Conservation (phyloP, 1,140 invertebrate genomes). For the Pinna nobilis region DNA sequence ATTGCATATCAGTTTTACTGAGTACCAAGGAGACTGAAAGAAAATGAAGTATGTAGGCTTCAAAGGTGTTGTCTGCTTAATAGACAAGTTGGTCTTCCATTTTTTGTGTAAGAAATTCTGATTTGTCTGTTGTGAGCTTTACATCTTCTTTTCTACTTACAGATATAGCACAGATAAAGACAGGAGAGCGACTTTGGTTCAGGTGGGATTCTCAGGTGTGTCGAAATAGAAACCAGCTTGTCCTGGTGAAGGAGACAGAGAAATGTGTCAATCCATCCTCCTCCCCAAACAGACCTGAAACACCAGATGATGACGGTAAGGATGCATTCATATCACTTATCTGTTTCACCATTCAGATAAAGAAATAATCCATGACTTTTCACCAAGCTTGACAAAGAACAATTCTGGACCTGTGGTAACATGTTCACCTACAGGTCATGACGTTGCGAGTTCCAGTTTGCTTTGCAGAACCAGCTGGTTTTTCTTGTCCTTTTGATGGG, state of each 20-base stretch:
- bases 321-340: not conserved
- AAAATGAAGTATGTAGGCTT: too few relatives aligned
- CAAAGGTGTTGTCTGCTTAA: not conserved
- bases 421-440: too few relatives aligned
- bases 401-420: too few relatives aligned
- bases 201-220: constrained; percentile 64
- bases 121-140: not conserved
- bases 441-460: too few relatives aligned
- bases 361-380: too few relatives aligned
- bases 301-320: constrained; percentile 48
- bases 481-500: too few relatives aligned
- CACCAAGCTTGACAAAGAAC: too few relatives aligned
- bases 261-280: constrained; percentile 63
- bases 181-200: constrained; percentile 73
- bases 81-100: not conserved
- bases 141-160: constrained; percentile 13
- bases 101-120: not conserved
- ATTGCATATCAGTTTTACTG: too few relatives aligned
- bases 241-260: constrained; percentile 65
- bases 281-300: constrained; percentile 42
- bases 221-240: constrained; percentile 46
- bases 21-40: too few relatives aligned
- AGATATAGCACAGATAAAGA: constrained; percentile 67
- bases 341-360: too few relatives aligned
- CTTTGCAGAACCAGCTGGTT: too few relatives aligned